These are phyloP conservation scores for Megaceryle torquata DNA, from an alignment of 2,113 vertebrate genomes.

Conservation along the genomic window DNA sequence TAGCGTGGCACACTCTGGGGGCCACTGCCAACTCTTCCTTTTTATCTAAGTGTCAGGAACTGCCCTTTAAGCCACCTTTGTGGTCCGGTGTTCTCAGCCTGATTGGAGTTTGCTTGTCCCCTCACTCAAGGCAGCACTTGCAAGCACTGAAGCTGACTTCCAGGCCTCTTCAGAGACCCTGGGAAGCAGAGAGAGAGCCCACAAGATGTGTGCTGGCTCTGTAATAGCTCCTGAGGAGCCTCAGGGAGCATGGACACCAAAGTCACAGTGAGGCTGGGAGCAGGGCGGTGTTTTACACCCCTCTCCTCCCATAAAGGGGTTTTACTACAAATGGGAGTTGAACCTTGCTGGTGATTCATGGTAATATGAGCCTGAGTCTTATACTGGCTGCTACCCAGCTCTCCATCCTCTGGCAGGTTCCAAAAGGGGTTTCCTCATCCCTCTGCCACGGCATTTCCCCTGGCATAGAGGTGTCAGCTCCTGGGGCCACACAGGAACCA, in stretches of 20 bases:
- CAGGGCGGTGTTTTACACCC: background rate
- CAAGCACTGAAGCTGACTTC: background rate
- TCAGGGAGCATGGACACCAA: background rate
- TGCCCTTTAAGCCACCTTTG: background rate
- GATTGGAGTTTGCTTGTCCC: background rate
- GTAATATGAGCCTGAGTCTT: background rate
- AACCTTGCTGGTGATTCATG: background rate
- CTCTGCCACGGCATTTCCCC: background rate
- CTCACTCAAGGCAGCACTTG: background rate
- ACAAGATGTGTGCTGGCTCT: background rate
- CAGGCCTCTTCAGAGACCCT: background rate
- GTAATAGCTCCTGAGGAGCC: background rate
- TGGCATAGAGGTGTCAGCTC: background rate
- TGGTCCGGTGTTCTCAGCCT: background rate
- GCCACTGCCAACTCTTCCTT: background rate
- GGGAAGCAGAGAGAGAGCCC: background rate
- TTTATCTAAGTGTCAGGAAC: constrained; percentile 6
- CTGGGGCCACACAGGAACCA: background rate
- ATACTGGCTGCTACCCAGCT: background rate
- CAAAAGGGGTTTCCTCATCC: background rate
- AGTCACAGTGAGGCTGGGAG: background rate
- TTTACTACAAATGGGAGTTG: background rate
- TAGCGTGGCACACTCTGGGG: background rate
- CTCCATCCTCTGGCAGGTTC: background rate
- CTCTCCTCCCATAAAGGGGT: background rate